Evolutionary conservation across 2,797 vertebrate species (phyloP).

Genomic region (Acestrorhynchus altus): DNA sequence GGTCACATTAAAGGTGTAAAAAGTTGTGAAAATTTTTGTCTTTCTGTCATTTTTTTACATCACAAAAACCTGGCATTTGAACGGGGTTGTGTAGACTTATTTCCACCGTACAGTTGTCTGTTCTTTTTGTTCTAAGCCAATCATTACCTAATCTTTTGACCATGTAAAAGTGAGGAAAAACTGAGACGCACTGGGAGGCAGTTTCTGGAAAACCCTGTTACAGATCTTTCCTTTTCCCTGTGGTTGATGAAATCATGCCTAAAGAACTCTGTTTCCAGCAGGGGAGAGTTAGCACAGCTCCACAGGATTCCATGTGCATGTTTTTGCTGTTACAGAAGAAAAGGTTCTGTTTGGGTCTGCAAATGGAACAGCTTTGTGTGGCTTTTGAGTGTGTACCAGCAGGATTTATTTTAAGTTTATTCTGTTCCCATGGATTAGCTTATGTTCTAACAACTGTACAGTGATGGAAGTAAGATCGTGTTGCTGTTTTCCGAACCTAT

Average conservation of each 20-base stretch:
- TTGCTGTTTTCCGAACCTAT: background rate
- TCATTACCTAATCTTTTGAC: background rate
- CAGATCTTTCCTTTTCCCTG: conserved; percentile 11
- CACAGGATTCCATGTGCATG: background rate
- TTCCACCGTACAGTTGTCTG: too few relatives aligned
- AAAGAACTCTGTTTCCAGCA: conserved; percentile 16
- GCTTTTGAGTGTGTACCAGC: background rate
- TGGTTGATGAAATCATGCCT: conserved; percentile 39
- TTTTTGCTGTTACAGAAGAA: conserved; percentile 7
- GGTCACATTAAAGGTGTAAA: too few relatives aligned
- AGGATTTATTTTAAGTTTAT: background rate
- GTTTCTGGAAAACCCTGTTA: background rate
- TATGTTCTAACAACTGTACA: background rate
- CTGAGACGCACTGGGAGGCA: background rate
- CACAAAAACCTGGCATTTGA: too few relatives aligned
- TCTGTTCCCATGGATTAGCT: background rate
- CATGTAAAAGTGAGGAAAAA: conserved; percentile 7
- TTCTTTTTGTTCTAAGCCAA: background rate
- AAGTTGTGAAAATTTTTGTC: too few relatives aligned
- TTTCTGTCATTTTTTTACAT: too few relatives aligned
- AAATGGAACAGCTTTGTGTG: background rate
- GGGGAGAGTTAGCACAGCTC: background rate
- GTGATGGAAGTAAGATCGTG: background rate
- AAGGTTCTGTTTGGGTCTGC: background rate
- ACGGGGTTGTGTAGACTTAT: too few relatives aligned